A percentile compares a stretch with the other conserved stretches of the same genome.
Conservation (phyloP, 2,888 invertebrate species). For the Mimumesa dahlbomi region DNA sequence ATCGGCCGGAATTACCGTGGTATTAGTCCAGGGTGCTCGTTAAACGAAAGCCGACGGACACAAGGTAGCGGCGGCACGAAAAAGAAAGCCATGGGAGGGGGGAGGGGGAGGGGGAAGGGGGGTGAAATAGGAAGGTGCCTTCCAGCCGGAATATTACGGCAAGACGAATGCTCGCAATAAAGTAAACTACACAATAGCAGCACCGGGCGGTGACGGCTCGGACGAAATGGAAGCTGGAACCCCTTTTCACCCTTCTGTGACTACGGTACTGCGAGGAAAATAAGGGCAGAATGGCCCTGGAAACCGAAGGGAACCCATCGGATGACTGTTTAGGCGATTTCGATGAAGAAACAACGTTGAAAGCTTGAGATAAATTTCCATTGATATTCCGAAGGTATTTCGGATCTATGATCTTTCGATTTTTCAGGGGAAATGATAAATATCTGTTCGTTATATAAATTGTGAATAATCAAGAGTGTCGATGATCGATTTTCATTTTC, state of each 20-base stretch:
- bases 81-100: constrained; percentile 2
- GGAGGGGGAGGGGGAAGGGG: constrained; percentile 4
- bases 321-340: too few relatives aligned
- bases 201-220: constrained; percentile 47
- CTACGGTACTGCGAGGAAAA: constrained; percentile 7
- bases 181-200: constrained; percentile 73
- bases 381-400: too few relatives aligned
- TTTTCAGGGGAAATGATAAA: too few relatives aligned
- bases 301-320: constrained; percentile 7
- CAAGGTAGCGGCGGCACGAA: neutral
- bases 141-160: constrained; percentile 69
- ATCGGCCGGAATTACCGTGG: constrained; percentile 51
- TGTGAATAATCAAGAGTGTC: too few relatives aligned
- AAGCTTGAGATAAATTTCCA: too few relatives aligned
- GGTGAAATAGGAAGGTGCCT: too few relatives aligned
- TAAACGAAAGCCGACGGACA: constrained; percentile 22
- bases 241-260: neutral
- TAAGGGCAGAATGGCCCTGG: constrained; percentile 14
- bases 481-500: too few relatives aligned
- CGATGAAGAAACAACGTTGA: too few relatives aligned
- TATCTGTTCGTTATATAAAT: too few relatives aligned
- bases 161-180: constrained; percentile 74
- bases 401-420: too few relatives aligned
- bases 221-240: constrained; percentile 24
- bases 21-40: constrained; percentile 30